Percentiles rank a stretch among this genome's conserved stretches.
Evolutionary conservation across 2,113 vertebrate genomes (phyloP).

Genomic region (Cyanoramphus novaezelandiae): DNA sequence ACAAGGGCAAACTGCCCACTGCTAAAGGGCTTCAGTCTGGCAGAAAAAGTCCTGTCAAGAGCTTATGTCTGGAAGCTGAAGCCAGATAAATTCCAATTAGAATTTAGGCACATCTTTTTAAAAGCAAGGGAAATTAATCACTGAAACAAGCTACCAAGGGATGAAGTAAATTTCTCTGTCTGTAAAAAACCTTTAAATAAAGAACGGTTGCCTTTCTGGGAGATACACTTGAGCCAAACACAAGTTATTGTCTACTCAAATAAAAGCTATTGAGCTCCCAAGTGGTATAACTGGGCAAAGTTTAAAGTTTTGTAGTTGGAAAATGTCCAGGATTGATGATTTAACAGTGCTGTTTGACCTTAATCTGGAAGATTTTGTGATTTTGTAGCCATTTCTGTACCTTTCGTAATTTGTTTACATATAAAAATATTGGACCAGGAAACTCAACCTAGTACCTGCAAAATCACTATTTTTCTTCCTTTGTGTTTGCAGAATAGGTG

Average conservation of each 20-base stretch:
- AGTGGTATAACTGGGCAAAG: not conserved
- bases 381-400: not conserved
- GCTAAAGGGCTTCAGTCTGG: not conserved
- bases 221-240: not conserved
- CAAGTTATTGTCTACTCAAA: not conserved
- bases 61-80: not conserved
- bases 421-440: not conserved
- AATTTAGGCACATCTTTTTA: conserved; percentile 17
- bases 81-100: conserved; percentile 29
- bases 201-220: not conserved
- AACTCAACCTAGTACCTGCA: not conserved
- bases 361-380: not conserved
- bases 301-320: not conserved
- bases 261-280: not conserved
- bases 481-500: not conserved
- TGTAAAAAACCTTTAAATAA: conserved; percentile 24
- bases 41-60: not conserved
- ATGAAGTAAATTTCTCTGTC: not conserved
- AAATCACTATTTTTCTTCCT: not conserved
- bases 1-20: not conserved
- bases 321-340: not conserved
- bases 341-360: not conserved
- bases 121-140: not conserved
- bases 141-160: not conserved
- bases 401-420: not conserved